Evolutionary conservation across 2,888 invertebrate genomes (phyloP), one percentile per base, ranked within the genome.

Genomic region (Meliscaeva auricollis): DNA sequence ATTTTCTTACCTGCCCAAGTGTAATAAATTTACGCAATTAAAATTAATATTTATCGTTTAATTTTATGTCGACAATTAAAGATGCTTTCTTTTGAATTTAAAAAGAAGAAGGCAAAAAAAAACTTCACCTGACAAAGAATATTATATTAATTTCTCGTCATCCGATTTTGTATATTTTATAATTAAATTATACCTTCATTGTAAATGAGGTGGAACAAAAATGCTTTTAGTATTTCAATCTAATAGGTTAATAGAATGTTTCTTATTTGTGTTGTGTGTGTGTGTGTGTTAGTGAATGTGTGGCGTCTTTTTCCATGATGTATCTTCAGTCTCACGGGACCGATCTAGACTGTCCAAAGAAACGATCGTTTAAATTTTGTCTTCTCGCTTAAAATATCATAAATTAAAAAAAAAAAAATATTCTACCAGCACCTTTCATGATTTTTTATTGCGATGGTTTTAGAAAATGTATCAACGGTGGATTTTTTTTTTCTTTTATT

Each of bases 11-110:
- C 85, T 85, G 81, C 32, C 15, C 17, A 50, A 54, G 60, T 73
- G 32, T 74, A 64, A 85, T 81, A 81, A 85, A 85, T 85, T 77
- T 64, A 73, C 76, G 69, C 81, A 85, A 85, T 85, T 85, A 81
- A 85, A 81, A 81, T 64, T 54, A 73, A 85, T 85, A 72, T 80
- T 73, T 30, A 44, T 48, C 72, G 73, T 85, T 81, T 77, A 85
- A 70, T 77, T 81, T 64, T 26, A 68, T 26, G 56, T 66, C 72
- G 81, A 77, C 85, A 81, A 58, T 35, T 38, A 58, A 68, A 60
- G 56, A 11, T 41, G 26, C 3, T 60, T 60, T 46, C 11, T 41
- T 60, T 17, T 58, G 38, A 15, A 5, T 48, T 48, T 48, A 3
- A 41, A n/a, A 41, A 41, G 26, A 3, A 26, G 26, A 26, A 26